These are phyloP conservation scores for Garrulus glandarius DNA, from an alignment of 2,797 vertebrate genomes.

Conservation along the genomic window DNA sequence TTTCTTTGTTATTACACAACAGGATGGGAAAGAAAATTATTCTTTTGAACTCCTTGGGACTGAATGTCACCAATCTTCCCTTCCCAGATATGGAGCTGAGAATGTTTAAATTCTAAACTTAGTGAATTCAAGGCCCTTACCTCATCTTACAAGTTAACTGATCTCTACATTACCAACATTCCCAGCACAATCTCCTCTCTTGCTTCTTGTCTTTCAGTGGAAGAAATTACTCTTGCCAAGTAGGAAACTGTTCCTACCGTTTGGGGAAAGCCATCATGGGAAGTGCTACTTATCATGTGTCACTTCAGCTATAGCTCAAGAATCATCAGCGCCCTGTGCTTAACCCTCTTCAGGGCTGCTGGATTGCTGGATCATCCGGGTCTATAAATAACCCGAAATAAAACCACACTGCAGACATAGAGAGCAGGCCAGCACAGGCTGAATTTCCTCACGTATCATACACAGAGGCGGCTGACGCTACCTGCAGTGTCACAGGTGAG, in stretches of 20 bases:
- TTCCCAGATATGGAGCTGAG: background rate
- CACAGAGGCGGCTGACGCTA: background rate
- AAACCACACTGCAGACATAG: fast-evolving
- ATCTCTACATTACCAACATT: background rate
- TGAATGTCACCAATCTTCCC: background rate
- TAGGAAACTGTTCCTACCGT: background rate
- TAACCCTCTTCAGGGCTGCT: background rate
- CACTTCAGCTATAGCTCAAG: background rate
- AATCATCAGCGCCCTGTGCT: fast-evolving
- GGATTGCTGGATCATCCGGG: background rate
- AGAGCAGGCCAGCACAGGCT: background rate
- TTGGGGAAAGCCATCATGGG: background rate
- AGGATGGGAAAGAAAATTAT: background rate
- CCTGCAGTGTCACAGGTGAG: background rate
- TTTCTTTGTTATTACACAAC: background rate
- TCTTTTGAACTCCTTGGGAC: background rate
- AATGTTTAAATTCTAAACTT: background rate
- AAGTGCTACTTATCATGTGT: fast-evolving
- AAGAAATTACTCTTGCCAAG: background rate
- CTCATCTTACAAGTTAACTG: background rate
- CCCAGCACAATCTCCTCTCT: background rate
- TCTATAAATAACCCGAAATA: background rate
- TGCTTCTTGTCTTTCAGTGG: background rate
- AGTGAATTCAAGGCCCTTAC: background rate
- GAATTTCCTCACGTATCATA: background rate